These are phyloP conservation scores for Plutomurus gul DNA, from an alignment of 1,140 invertebrate species.

Conservation along the genomic window DNA sequence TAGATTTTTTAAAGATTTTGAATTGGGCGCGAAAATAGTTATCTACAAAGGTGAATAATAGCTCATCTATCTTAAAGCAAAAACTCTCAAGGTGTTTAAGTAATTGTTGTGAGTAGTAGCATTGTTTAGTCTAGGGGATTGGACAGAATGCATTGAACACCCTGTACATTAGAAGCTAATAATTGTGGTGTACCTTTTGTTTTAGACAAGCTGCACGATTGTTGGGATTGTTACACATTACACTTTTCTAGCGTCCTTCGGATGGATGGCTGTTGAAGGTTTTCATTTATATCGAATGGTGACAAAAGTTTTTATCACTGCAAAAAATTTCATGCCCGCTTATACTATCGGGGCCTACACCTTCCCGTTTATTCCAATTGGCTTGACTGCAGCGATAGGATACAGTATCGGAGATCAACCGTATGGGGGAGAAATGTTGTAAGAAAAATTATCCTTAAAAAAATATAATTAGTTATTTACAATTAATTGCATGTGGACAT, in stretches of 20 bases:
- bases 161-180: too few species aligned
- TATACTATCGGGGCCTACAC: conserved; percentile 60
- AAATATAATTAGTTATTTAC: not conserved
- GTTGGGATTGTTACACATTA: conserved; percentile 66
- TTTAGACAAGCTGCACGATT: conserved; percentile 58
- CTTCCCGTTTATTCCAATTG: conserved; percentile 57
- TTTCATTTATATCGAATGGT: conserved; percentile 61
- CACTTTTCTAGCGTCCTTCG: conserved; percentile 65
- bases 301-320: conserved; percentile 54
- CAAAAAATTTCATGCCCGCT: not conserved
- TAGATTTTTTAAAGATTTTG: too few species aligned
- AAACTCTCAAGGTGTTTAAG: too few species aligned
- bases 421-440: conserved; percentile 47
- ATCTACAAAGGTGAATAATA: too few species aligned
- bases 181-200: too few species aligned
- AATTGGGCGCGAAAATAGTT: too few species aligned
- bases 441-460: conserved; percentile 9
- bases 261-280: conserved; percentile 66
- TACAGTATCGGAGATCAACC: not conserved
- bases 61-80: too few species aligned
- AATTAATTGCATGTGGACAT: not conserved
- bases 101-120: too few species aligned
- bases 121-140: too few species aligned
- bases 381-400: conserved; percentile 55
- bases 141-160: too few species aligned